Base-by-base conservation (phyloP, 2,797 vertebrate species). In the Halcyon chelicuti region DNA sequence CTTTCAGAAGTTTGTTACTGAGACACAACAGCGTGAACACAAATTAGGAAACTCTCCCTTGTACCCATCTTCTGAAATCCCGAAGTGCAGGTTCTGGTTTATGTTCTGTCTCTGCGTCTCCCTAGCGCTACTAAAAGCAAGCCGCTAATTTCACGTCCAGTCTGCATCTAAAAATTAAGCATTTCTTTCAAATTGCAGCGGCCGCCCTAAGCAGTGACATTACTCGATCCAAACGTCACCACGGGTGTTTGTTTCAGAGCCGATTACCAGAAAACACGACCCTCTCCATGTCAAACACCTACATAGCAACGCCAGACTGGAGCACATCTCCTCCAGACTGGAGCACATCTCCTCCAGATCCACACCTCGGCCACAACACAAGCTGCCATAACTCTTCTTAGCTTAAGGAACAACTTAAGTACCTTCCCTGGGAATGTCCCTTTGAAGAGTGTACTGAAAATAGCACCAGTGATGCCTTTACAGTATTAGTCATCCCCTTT, bases 11-110 rank as follows among this genome's bases (percentile, higher is more conserved):
- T 52, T 49, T n/a, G 10, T 10, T 26, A 40, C n/a, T 0, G 0
- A 60, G 20, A 49, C 0, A 0, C 39, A 68, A 71, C 0, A 0
- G 19, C n/a, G 40, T 17, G 21, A 89, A 42, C 9, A 7, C 5
- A 23, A 33, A 78, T 23, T 52, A 57, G 60, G 67, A 40, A 90
- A 90, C 33, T n/a, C 25, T 86, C 12, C 22, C 42, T 46, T 4
- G 5, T 19, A 31, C 21, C 72, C 0, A 0, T 15, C 55, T 49
- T 37, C 46, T 2, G 2, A 84, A 93, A 62, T 7, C 11, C 55
- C 0, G 0, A 29, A 49, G 28, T 0, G 0, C 65, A 51, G 54
- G 40, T 82, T 91, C 17, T 33, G 49, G 8, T 57, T 76, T 28
- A 22, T 5, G 1, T 40, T 47, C 6, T 7, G 5, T 1, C n/a